phyloP scores from a whole-genome alignment of 2,113 vertebrate genomes.

The Progne subis region DNA sequence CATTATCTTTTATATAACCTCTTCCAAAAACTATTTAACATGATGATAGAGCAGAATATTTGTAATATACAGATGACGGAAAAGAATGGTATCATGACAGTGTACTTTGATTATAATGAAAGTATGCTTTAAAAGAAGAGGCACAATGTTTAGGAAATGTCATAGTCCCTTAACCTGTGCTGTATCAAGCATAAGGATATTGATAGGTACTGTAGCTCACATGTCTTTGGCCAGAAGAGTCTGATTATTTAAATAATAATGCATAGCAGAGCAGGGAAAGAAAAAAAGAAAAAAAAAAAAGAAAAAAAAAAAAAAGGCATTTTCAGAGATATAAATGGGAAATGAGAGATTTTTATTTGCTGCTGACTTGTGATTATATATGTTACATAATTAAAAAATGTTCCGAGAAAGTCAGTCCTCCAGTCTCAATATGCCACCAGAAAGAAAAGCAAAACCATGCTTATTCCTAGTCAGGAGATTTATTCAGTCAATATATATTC shows the following conservation, averaged over 20 bases:
- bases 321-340: background rate
- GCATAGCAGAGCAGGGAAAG: rapidly evolving
- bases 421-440: rapidly evolving
- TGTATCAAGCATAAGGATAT: background rate
- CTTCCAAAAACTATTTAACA: background rate
- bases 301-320: background rate
- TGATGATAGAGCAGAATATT: background rate
- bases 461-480: background rate
- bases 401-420: background rate
- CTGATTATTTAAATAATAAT: background rate
- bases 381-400: background rate
- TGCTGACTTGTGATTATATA: background rate
- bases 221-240: background rate
- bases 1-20: slow-evolving; percentile 8
- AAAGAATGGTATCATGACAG: background rate
- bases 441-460: background rate
- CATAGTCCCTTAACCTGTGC: background rate
- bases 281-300: background rate
- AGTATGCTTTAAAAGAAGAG: background rate
- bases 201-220: background rate
- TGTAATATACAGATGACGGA: background rate
- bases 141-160: background rate
- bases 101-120: background rate
- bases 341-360: background rate
- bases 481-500: background rate